phyloP scores from a whole-genome alignment of 2,113 vertebrate genomes.

The Salminus brasiliensis region DNA sequence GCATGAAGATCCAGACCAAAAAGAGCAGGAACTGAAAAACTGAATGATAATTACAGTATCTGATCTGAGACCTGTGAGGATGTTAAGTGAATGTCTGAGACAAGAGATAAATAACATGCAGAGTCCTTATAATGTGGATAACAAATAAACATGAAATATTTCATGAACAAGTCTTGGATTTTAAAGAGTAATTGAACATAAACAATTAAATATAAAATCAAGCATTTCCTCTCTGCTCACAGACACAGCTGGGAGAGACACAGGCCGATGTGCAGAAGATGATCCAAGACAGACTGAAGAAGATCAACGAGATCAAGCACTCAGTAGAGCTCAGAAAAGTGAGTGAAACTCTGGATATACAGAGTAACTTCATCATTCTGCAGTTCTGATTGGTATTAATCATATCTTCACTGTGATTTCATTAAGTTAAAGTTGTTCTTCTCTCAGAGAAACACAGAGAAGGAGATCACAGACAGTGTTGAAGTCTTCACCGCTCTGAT shows the following conservation, averaged over 20 bases:
- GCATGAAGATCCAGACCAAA: too few relatives aligned
- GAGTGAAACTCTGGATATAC: not conserved
- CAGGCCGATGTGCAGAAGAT: not conserved
- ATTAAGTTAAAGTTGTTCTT: not conserved
- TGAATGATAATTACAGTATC: too few relatives aligned
- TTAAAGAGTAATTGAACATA: not conserved
- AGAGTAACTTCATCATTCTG: too few relatives aligned
- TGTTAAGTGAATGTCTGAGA: too few relatives aligned
- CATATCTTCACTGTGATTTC: too few relatives aligned
- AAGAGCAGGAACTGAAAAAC: too few relatives aligned
- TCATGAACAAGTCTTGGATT: too few relatives aligned
- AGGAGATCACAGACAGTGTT: not conserved
- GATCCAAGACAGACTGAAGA: constrained; percentile 6
- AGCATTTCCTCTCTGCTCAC: not conserved
- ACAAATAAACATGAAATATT: too few relatives aligned
- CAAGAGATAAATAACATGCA: too few relatives aligned
- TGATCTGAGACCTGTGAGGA: too few relatives aligned
- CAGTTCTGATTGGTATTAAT: too few relatives aligned
- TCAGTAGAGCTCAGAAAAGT: not conserved
- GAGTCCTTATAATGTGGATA: too few relatives aligned
- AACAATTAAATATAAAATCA: not conserved
- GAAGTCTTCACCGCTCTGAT: constrained; percentile 1
- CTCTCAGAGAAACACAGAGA: not conserved
- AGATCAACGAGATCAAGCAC: not conserved
- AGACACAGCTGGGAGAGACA: constrained; percentile 40